Conservation (phyloP, 92 coral and sea anemone genomes). For the Bergia sp. region DNA sequence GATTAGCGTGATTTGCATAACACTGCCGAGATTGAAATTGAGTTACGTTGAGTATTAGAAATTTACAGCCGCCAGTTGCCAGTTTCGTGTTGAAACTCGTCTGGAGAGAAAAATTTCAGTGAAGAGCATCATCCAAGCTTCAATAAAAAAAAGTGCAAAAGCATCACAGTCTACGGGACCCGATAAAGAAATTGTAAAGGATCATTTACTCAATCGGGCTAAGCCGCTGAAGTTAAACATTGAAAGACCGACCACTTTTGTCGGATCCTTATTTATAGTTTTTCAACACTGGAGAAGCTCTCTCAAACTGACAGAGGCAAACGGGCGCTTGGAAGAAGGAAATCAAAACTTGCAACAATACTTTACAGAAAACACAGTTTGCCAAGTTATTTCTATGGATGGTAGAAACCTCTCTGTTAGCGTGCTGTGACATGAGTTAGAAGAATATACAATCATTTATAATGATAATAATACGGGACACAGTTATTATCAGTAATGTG, state of each 20-base stretch:
- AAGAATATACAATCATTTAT: neutral
- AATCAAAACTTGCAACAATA: too few species aligned
- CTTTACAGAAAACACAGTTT: neutral
- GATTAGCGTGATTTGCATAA: constrained; percentile 42
- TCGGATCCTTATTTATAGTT: neutral
- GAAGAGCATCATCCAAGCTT: neutral
- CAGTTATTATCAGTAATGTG: neutral
- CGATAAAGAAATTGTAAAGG: constrained; percentile 19
- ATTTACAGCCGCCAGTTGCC: neutral
- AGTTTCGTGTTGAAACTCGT: constrained; percentile 16
- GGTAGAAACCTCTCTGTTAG: neutral
- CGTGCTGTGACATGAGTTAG: neutral
- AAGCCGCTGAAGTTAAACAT: constrained; percentile 22
- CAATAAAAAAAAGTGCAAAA: neutral
- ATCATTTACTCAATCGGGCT: constrained; percentile 21
- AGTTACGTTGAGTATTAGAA: neutral
- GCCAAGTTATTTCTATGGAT: neutral
- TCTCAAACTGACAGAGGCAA: too few species aligned
- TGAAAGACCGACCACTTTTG: constrained; percentile 8
- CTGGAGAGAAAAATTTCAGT: neutral
- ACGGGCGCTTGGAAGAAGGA: too few species aligned
- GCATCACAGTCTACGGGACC: neutral
- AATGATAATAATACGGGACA: neutral
- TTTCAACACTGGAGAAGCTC: too few species aligned
- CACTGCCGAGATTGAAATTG: constrained; percentile 24